Conservation (phyloP, 2,888 invertebrate genomes). For the Muschampia plurimacula region DNA sequence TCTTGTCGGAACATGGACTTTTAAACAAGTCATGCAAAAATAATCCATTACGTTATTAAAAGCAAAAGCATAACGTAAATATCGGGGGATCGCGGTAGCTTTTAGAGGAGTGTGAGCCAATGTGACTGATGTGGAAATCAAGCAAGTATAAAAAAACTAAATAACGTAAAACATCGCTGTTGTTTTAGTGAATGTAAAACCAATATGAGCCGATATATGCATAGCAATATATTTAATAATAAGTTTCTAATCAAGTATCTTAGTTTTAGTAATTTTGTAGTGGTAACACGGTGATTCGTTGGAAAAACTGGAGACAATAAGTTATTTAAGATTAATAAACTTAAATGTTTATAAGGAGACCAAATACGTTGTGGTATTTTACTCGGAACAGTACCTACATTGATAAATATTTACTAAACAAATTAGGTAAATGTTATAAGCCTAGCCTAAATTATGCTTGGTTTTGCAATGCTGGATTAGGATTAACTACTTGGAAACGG, state of each 20-base stretch:
- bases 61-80: slow-evolving; percentile 59
- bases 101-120: slow-evolving; percentile 48
- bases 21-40: slow-evolving; percentile 70
- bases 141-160: slow-evolving; percentile 8
- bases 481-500: too few relatives aligned
- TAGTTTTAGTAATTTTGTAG: not conserved
- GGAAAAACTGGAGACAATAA: too few relatives aligned
- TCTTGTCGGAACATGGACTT: slow-evolving; percentile 68
- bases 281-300: not conserved
- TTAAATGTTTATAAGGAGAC: too few relatives aligned
- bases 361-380: too few relatives aligned
- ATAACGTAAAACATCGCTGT: slow-evolving; percentile 7
- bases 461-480: too few relatives aligned
- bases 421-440: too few relatives aligned
- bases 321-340: too few relatives aligned
- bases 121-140: slow-evolving; percentile 35
- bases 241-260: not conserved
- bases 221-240: not conserved
- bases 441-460: too few relatives aligned
- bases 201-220: not conserved
- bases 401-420: too few relatives aligned
- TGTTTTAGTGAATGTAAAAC: not conserved
- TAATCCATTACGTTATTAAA: slow-evolving; percentile 64
- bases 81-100: slow-evolving; percentile 54
- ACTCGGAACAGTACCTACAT: too few relatives aligned